Evolutionary conservation across 2,113 vertebrate genomes (phyloP).

Genomic region (Lepus americanus): DNA sequence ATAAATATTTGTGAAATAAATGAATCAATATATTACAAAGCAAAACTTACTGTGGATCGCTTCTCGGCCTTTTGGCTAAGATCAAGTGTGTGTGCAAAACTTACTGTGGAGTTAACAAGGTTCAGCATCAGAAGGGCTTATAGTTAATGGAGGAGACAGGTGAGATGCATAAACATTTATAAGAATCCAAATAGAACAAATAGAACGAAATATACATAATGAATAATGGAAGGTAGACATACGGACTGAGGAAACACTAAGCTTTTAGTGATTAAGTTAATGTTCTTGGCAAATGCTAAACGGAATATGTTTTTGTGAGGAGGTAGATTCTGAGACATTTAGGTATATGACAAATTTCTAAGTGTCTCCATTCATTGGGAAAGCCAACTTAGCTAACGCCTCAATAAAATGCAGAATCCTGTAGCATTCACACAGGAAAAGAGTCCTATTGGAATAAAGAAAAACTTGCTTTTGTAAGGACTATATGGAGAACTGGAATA

Average conservation of each 20-base stretch:
- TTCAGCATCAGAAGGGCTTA: neutral
- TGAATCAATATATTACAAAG: neutral
- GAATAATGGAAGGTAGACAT: neutral
- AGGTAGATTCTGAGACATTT: slow-evolving; percentile 10
- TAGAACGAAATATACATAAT: neutral
- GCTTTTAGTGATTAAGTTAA: neutral
- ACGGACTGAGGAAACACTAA: neutral
- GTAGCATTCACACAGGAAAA: slow-evolving; percentile 33
- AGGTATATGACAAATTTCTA: slow-evolving; percentile 38
- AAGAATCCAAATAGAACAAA: neutral
- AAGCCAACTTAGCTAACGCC: neutral
- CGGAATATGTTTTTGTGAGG: neutral
- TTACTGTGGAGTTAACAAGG: neutral
- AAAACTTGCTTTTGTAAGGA: neutral
- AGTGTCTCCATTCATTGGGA: slow-evolving; percentile 41
- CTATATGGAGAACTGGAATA: neutral
- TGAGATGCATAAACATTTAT: neutral
- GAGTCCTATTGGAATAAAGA: slow-evolving; percentile 26
- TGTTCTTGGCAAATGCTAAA: neutral
- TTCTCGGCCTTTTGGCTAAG: no score
- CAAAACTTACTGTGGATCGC: neutral
- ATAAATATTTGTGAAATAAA: slow-evolving; percentile 33
- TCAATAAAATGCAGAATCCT: slow-evolving; percentile 17
- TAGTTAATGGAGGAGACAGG: neutral
- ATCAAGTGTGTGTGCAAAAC: neutral